These are phyloP conservation scores for Tipula unca DNA, from an alignment of 2,888 invertebrate genomes.

Conservation along the genomic window DNA sequence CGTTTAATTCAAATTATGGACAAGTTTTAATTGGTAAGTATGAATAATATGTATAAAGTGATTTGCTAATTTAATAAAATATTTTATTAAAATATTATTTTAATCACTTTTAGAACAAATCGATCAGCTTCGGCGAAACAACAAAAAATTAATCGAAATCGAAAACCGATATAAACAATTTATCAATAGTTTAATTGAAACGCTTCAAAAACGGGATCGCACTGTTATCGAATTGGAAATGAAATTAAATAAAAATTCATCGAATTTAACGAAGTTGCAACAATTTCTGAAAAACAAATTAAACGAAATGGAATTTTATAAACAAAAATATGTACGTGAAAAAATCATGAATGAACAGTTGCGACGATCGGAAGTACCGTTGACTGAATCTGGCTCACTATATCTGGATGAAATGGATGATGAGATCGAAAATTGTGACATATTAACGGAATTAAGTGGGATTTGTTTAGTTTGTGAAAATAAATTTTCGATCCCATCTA, in stretches of 20 bases:
- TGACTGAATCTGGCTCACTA: background rate
- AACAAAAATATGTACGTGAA: background rate
- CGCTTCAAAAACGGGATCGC: background rate
- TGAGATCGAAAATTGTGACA: background rate
- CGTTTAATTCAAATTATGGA: background rate
- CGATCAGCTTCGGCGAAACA: background rate
- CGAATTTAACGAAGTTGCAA: background rate
- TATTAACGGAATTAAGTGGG: background rate
- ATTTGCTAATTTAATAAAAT: too few relatives aligned
- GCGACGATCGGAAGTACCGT: background rate
- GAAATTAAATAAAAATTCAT: background rate
- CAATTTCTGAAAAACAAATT: background rate
- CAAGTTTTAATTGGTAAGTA: background rate
- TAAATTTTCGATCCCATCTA: background rate
- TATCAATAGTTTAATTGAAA: background rate
- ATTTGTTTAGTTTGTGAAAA: background rate
- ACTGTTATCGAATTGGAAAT: background rate
- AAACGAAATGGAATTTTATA: background rate
- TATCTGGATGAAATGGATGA: background rate
- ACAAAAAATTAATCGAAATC: background rate
- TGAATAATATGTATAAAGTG: background rate
- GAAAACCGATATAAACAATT: background rate
- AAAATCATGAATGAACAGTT: background rate
- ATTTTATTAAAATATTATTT: too few relatives aligned
- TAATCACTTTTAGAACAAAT: background rate